A percentile compares a stretch with the other conserved stretches of the same genome.
These are phyloP conservation scores for Falco concolor DNA, from an alignment of 2,797 vertebrate species.

Conservation along the genomic window DNA sequence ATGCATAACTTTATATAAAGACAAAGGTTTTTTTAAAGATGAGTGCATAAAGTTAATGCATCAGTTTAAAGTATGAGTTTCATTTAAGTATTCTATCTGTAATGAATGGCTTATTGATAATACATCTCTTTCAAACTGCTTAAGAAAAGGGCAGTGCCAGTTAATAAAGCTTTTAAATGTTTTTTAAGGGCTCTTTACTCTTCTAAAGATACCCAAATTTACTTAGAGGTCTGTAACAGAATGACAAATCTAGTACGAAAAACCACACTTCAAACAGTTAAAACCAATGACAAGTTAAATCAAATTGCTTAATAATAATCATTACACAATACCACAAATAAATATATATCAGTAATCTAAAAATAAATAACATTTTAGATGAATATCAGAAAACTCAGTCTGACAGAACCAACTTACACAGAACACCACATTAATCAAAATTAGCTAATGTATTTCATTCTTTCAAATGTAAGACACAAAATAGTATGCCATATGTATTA, in stretches of 20 bases:
- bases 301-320: background rate
- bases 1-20: background rate
- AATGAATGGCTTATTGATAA: background rate
- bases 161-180: background rate
- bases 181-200: background rate
- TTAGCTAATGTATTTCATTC: background rate
- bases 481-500: background rate
- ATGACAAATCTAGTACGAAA: background rate
- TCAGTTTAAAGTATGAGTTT: background rate
- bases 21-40: accelerated
- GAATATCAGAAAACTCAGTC: background rate
- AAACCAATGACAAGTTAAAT: background rate
- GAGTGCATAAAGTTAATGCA: background rate
- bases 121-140: background rate
- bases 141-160: background rate
- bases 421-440: background rate
- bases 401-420: background rate
- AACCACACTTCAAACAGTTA: background rate
- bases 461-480: background rate
- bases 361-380: background rate
- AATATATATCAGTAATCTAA: background rate
- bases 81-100: background rate
- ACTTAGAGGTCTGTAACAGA: background rate
- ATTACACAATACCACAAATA: background rate
- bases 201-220: background rate